These are phyloP conservation scores for Drosophila bunnanda DNA, from an alignment of 2,888 invertebrate genomes.

Conservation along the genomic window DNA sequence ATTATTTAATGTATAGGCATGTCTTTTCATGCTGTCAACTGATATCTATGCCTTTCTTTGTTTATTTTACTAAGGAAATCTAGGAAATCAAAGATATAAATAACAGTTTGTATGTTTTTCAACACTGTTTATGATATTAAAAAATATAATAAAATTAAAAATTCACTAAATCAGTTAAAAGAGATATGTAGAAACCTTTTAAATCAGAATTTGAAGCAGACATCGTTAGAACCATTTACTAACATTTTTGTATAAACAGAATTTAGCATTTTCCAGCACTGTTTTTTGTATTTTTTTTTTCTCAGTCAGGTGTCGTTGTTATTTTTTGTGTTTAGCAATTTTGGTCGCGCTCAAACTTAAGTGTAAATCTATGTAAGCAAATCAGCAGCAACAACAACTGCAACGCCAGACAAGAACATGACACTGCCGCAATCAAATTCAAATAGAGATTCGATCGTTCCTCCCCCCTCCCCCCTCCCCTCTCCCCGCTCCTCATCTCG, in stretches of 20 bases:
- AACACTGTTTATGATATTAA: neutral
- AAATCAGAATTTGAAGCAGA: neutral
- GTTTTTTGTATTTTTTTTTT: neutral
- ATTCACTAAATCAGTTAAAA: neutral
- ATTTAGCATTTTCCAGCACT: neutral
- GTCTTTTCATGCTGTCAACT: neutral
- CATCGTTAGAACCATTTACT: no score
- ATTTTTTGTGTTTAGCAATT: neutral
- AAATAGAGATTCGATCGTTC: constrained; percentile 28
- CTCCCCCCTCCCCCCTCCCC: neutral
- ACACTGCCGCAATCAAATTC: constrained; percentile 57
- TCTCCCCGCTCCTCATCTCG: neutral
- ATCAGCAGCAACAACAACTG: constrained; percentile 4
- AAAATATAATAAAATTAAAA: neutral
- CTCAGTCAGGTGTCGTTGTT: neutral
- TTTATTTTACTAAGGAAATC: neutral
- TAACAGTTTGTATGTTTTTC: neutral
- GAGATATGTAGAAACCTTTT: neutral
- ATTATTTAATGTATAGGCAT: neutral
- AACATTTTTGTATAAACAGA: neutral
- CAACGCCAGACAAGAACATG: constrained; percentile 44
- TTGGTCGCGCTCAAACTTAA: constrained; percentile 20
- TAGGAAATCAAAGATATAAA: neutral
- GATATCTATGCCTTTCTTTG: neutral
- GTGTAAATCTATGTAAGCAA: constrained; percentile 67